Base-by-base conservation (phyloP, 2,888 invertebrate genomes). In the Steromphala cineraria region DNA sequence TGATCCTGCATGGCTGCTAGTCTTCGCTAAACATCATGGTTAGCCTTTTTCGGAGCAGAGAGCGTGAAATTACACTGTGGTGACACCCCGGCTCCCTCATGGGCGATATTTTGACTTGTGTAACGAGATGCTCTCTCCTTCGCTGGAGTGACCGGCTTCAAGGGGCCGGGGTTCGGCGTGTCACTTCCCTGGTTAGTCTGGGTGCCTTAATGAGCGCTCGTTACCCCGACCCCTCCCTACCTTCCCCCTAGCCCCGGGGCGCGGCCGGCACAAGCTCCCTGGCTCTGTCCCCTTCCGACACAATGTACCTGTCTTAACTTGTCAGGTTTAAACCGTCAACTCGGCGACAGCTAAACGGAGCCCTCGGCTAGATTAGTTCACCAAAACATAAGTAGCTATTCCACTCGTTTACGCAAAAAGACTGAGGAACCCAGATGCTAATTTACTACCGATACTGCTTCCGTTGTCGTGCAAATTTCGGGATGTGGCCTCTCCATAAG, bases 311-410 rank as follows among this genome's bases (percentile, higher is more conserved):
- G 62, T 62, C 28, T 62, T 62, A 28, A 62, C 62, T 24, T 62
- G 62, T 62, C 62, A 62, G 62, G 62, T n/a, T 28, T 62, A 15
- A 19, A 62, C 62, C 21, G 62, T 62, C 62, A 62, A 62, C 62
- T 62, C 62, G 62, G 62, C 62, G 62, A 62, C 62, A 62, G 62
- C 62, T 24, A 62, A 62, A 62, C 62, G 62, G 21, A 28, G 28
- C 62, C 62, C 62, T 62, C 62, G 62, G 62, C 62, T 13, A 62
- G n/a, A 62, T 62, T 24, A 62, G 15, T 62, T 62, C 62, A 62
- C 62, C 62, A 62, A 62, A 62, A 62, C 62, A 62, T 62, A 62
- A 62, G 62, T 62, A 62, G 62, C 62, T 28, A 62, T 62, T 62
- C 62, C 21, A 62, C 28, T 28, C 62, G 62, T 62, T 62, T 62